Conservation (phyloP, 2,113 vertebrate species). For the Hemiscyllium ocellatum region DNA sequence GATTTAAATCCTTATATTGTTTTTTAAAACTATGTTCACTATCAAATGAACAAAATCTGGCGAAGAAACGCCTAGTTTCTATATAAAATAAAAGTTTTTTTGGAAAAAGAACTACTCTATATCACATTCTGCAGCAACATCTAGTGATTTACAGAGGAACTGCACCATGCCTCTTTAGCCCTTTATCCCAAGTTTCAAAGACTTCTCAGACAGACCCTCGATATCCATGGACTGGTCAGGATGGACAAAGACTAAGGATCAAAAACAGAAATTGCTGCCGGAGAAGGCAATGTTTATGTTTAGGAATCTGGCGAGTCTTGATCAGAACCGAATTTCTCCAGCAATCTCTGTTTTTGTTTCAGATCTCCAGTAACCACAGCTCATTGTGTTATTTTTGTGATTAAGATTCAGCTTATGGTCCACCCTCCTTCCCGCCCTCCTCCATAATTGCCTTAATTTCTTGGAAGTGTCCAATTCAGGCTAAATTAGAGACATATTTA, state of each 20-base stretch:
- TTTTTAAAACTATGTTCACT: not conserved
- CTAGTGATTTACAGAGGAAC: not conserved
- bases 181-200: not conserved
- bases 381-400: too few relatives aligned
- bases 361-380: too few relatives aligned
- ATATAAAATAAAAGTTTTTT: not conserved
- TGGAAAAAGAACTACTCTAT: too few relatives aligned
- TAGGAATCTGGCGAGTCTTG: too few relatives aligned
- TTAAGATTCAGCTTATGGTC: too few relatives aligned
- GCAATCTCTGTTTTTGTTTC: too few relatives aligned
- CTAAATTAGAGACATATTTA: not conserved
- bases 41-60: not conserved
- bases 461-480: not conserved
- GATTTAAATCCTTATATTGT: not conserved
- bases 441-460: not conserved
- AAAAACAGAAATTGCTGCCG: not conserved
- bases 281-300: too few relatives aligned
- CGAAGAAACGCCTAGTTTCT: not conserved
- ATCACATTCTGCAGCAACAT: not conserved
- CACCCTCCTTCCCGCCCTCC: not conserved
- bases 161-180: not conserved
- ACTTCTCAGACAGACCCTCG: not conserved
- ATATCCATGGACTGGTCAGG: too few relatives aligned
- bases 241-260: not conserved
- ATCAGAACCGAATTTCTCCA: too few relatives aligned